Evolutionary conservation across 2,113 vertebrate species (phyloP).

Genomic region (Menidia beryllina): DNA sequence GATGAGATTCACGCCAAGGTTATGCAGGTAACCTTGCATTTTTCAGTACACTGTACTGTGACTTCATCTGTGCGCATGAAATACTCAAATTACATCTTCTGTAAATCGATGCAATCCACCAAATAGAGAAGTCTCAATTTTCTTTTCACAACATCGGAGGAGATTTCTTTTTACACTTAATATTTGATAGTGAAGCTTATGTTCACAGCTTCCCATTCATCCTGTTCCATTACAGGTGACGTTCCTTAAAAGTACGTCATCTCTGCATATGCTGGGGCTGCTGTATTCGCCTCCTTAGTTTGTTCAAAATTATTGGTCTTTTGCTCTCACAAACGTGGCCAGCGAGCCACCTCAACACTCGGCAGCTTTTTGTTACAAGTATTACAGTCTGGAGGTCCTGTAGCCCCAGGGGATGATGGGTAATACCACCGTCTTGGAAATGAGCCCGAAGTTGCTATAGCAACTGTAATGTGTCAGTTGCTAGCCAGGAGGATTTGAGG

Average conservation of each 20-base stretch:
- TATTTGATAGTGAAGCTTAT: not conserved
- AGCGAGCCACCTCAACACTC: conserved; percentile 8
- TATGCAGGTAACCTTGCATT: conserved; percentile 90
- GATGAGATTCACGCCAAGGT: conserved; percentile 98
- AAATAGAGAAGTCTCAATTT: too few relatives aligned
- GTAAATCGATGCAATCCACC: too few relatives aligned
- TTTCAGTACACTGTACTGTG: not conserved
- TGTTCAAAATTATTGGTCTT: conserved; percentile 20
- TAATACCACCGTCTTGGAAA: conserved; percentile 50
- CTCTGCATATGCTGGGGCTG: too few relatives aligned
- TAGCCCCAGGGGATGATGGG: conserved; percentile 43
- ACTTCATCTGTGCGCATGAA: not conserved
- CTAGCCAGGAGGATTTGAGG: conserved; percentile 56
- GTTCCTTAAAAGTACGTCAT: not conserved
- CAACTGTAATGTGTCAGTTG: conserved; percentile 45
- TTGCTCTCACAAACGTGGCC: not conserved
- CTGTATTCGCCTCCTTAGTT: not conserved
- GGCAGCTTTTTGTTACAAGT: not conserved
- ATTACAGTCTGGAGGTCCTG: conserved; percentile 8
- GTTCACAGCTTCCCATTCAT: too few relatives aligned
- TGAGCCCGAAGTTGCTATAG: conserved; percentile 61
- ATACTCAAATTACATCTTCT: too few relatives aligned
- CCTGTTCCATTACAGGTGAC: not conserved
- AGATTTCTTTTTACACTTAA: not conserved
- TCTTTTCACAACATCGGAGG: not conserved